Base-by-base conservation (phyloP, 2,113 vertebrate species). In the Syrmaticus mikado region DNA sequence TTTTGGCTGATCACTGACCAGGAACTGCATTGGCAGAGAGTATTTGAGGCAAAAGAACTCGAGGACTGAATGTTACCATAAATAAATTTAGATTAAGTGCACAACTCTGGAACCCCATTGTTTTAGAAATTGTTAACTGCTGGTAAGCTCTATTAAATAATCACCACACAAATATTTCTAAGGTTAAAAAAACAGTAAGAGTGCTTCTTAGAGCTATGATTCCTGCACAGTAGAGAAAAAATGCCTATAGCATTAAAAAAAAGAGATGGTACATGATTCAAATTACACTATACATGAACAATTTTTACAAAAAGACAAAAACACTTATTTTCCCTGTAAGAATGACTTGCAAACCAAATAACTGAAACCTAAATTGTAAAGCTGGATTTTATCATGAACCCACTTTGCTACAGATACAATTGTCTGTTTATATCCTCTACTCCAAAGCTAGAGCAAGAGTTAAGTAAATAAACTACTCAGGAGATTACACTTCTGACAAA, bases 91-190 rank as follows among this genome's bases (percentile, higher is more conserved):
- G 92, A 92, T 78, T 92, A 97, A 90, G 55, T 62, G 64, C 92
- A 91, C 68, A 80, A 65, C 53, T 61, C 70, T 92, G 80, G 58
- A 96, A 86, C 76, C 90, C 84, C 3, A 10, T 87, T 90, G 91
- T 77, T 93, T 96, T 95, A 71, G 65, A 93, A 97, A 46, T 90
- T 95, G 96, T 96, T 97, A 97, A 93, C 96, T 96, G 80, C 79
- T 96, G 77, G 96, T 97, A 96, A 96, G 84, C 57, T 96, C 96
- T 94, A 95, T 94, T 97, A 97, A 97, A 87, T 97, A 92, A 90
- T 97, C 92, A 90, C 74, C 75, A 89, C 60, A 84, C 92, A 95
- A 89, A 40, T 73, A 68, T 87, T 58, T 82, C 68, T 94, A 70
- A 96, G 85, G 67, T 81, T 86, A 17, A 87, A 91, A 91, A 94